Conservation (phyloP, 1,140 invertebrate genomes). For the Drosophila teissieri region DNA sequence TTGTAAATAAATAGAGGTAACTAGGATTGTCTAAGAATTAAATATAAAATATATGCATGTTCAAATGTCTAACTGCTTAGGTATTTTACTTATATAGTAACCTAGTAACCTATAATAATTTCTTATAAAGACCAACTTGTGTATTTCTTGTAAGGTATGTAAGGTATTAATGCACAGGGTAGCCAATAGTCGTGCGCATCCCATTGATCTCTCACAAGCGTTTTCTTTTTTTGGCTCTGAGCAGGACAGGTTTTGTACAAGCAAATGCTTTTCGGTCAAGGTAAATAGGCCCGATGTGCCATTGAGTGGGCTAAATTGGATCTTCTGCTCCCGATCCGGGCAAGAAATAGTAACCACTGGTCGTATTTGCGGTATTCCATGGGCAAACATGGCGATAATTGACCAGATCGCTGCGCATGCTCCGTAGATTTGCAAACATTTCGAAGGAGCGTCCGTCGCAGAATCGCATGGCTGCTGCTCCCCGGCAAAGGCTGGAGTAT, state of each 20-base stretch:
- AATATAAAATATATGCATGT: too few relatives aligned
- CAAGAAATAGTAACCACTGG: slow-evolving; percentile 19
- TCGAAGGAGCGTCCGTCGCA: slow-evolving; percentile 62
- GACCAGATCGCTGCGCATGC: slow-evolving; percentile 55
- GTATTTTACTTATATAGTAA: too few relatives aligned
- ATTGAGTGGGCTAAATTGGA: slow-evolving; percentile 21
- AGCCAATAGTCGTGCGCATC: neutral
- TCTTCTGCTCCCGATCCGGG: slow-evolving; percentile 11
- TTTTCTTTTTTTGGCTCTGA: slow-evolving; percentile 10
- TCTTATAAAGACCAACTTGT: too few relatives aligned
- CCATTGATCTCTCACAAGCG: too few relatives aligned
- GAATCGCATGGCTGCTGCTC: slow-evolving; percentile 22
- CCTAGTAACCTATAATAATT: too few relatives aligned
- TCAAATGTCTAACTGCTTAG: too few relatives aligned
- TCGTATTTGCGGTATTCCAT: slow-evolving; percentile 31
- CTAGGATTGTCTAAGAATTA: neutral
- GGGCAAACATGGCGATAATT: slow-evolving; percentile 37
- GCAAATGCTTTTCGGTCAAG: slow-evolving; percentile 35
- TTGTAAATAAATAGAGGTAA: neutral
- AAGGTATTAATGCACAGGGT: neutral
- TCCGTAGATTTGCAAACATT: slow-evolving; percentile 55
- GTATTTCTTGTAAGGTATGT: neutral
- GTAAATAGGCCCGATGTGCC: slow-evolving; percentile 37
- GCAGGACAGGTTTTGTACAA: slow-evolving; percentile 18
- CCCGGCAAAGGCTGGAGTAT: slow-evolving; percentile 2